Conservation (phyloP, 2,113 vertebrate genomes). For the Lathamus discolor region DNA sequence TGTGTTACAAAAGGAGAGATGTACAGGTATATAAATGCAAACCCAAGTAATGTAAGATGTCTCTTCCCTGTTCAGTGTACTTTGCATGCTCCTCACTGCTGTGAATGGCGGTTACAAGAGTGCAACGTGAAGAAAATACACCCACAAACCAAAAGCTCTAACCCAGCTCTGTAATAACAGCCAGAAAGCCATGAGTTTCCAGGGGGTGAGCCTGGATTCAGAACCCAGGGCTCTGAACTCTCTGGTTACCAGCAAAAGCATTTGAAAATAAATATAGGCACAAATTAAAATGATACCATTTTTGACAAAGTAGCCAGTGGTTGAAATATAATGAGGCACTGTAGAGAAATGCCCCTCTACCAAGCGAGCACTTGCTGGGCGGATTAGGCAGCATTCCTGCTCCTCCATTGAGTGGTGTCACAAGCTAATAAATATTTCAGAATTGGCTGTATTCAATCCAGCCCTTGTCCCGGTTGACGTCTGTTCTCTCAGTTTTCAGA, state of each 20-base stretch:
- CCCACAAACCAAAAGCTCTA: neutral
- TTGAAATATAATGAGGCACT: slow-evolving; percentile 79
- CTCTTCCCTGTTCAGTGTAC: neutral
- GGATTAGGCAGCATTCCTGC: slow-evolving; percentile 87
- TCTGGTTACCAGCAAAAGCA: slow-evolving; percentile 35
- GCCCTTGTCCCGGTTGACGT: slow-evolving; percentile 87
- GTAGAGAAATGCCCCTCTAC: slow-evolving; percentile 76
- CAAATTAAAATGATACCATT: slow-evolving; percentile 69
- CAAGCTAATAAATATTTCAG: slow-evolving; percentile 99
- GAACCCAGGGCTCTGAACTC: slow-evolving; percentile 12
- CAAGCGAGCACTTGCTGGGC: slow-evolving; percentile 76
- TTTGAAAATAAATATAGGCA: slow-evolving; percentile 65
- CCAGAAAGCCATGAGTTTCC: neutral
- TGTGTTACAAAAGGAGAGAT: neutral
- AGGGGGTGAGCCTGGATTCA: neutral
- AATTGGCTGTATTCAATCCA: slow-evolving; percentile 91
- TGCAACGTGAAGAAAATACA: neutral
- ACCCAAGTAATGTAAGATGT: neutral
- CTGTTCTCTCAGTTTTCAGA: slow-evolving; percentile 92
- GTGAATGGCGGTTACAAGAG: neutral
- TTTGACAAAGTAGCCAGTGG: slow-evolving; percentile 67
- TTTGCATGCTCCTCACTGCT: neutral
- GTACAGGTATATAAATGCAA: neutral
- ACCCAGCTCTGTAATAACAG: neutral
- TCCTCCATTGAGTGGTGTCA: slow-evolving; percentile 82